A percentile compares a stretch with the other conserved stretches of the same genome.
These are phyloP conservation scores for Sceloporus undulatus DNA, from an alignment of 2,113 vertebrate genomes.

Conservation along the genomic window DNA sequence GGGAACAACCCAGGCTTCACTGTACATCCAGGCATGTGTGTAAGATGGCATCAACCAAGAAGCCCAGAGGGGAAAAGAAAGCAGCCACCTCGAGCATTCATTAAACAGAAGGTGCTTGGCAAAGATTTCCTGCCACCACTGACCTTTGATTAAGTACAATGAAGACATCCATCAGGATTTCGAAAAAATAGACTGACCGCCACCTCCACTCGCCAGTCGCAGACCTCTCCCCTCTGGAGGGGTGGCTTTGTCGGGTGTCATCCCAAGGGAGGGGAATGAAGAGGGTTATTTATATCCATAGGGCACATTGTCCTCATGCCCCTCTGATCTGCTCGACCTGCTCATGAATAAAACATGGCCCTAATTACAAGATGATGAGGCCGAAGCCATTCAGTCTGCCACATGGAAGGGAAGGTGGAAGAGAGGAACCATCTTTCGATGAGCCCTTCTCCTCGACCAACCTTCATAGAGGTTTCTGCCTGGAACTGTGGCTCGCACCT, in stretches of 20 bases:
- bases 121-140: constrained; percentile 71
- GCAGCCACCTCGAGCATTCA: constrained; percentile 50
- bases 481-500: constrained; percentile 12
- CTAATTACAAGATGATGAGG: constrained; percentile 72
- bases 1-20: too few relatives aligned
- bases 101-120: constrained; percentile 58
- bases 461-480: constrained; percentile 37
- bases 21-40: too few relatives aligned
- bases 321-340: constrained; percentile 67
- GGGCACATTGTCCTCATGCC: constrained; percentile 54
- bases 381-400: constrained; percentile 58
- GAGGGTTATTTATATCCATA: constrained; percentile 71
- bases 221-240: constrained; percentile 63
- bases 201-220: constrained; percentile 38
- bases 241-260: constrained; percentile 70
- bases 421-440: constrained; percentile 62
- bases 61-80: constrained; percentile 9
- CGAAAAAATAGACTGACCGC: constrained; percentile 67
- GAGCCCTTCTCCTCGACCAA: constrained; percentile 51
- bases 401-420: not conserved
- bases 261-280: constrained; percentile 71
- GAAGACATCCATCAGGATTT: constrained; percentile 74
- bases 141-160: constrained; percentile 76
- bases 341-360: constrained; percentile 75
- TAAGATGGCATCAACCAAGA: too few relatives aligned